Percentiles rank a stretch among this genome's conserved stretches.
phyloP scores from a whole-genome alignment of 2,888 invertebrate species.

The Meloe dianella region DNA sequence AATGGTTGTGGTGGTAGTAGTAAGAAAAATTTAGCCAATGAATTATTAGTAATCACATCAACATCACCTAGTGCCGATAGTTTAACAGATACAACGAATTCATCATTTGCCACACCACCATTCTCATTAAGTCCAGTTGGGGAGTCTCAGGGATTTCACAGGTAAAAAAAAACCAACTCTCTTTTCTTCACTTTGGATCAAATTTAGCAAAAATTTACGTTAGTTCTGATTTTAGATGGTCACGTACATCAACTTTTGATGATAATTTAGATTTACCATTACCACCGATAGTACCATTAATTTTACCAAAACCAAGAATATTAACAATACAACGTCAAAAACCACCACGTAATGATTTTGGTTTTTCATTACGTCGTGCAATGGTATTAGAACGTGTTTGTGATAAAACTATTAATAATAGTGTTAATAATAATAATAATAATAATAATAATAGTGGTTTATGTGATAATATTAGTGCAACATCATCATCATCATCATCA shows the following conservation, averaged over 20 bases:
- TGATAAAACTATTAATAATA: conserved; percentile 19
- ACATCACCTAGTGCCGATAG: conserved; percentile 86
- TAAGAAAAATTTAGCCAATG: conserved; percentile 57
- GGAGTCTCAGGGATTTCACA: conserved; percentile 81
- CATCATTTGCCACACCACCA: conserved; percentile 85
- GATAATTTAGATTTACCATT: conserved; percentile 76
- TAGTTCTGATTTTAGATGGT: no score
- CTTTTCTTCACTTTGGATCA: conserved; percentile 23
- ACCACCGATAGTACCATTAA: conserved; percentile 72
- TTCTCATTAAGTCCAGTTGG: conserved; percentile 86
- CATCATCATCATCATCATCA: conserved; percentile 45
- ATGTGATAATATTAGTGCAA: conserved; percentile 53
- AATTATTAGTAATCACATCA: conserved; percentile 71
- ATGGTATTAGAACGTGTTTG: conserved; percentile 75
- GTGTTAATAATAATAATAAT: conserved; percentile 47
- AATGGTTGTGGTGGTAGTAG: conserved; percentile 61
- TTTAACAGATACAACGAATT: conserved; percentile 84
- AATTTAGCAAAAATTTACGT: no score
- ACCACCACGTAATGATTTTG: conserved; percentile 88
- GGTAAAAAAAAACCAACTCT: conserved; percentile 39
- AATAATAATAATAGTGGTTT: conserved; percentile 51
- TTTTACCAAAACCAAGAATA: conserved; percentile 74
- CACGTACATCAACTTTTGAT: conserved; percentile 77
- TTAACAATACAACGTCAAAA: conserved; percentile 80
- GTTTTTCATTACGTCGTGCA: conserved; percentile 89